Conservation (phyloP, 2,113 vertebrate species). For the Vulpes ferrilata region DNA sequence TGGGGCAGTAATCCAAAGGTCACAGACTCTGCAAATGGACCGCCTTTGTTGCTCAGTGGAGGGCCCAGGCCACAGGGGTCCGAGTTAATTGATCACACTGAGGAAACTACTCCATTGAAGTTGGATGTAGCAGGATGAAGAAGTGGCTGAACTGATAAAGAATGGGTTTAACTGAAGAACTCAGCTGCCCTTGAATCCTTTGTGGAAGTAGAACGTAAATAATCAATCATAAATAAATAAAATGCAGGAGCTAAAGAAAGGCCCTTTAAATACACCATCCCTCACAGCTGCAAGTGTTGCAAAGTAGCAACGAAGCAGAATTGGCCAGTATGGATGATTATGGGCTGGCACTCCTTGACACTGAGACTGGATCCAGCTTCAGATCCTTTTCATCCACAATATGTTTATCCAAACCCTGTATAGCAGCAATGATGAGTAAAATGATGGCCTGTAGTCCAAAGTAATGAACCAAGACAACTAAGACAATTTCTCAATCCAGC, state of each 20-base stretch:
- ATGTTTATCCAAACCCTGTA: conserved; percentile 3
- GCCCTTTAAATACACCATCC: conserved; percentile 57
- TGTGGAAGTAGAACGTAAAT: conserved; percentile 74
- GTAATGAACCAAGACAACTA: neutral
- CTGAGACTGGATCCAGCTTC: neutral
- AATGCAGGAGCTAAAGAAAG: conserved; percentile 69
- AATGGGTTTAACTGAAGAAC: conserved; percentile 46
- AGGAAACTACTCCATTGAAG: conserved; percentile 71
- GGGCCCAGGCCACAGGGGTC: conserved; percentile 41
- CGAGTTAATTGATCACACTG: conserved; percentile 72
- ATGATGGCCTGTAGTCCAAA: neutral
- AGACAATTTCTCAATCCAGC: neutral
- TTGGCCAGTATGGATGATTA: neutral
- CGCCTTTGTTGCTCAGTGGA: conserved; percentile 41
- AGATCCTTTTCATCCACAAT: neutral
- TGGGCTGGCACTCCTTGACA: neutral
- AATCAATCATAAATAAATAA: conserved; percentile 77
- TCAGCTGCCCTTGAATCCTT: conserved; percentile 54
- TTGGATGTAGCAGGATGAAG: neutral
- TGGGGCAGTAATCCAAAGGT: conserved; percentile 66
- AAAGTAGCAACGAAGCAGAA: neutral
- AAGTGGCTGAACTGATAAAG: conserved; percentile 57
- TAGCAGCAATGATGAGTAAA: neutral
- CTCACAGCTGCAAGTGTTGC: conserved; percentile 45
- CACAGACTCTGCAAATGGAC: neutral